phyloP scores from a whole-genome alignment of 2,113 vertebrate genomes.

The Probosciger aterrimus region DNA sequence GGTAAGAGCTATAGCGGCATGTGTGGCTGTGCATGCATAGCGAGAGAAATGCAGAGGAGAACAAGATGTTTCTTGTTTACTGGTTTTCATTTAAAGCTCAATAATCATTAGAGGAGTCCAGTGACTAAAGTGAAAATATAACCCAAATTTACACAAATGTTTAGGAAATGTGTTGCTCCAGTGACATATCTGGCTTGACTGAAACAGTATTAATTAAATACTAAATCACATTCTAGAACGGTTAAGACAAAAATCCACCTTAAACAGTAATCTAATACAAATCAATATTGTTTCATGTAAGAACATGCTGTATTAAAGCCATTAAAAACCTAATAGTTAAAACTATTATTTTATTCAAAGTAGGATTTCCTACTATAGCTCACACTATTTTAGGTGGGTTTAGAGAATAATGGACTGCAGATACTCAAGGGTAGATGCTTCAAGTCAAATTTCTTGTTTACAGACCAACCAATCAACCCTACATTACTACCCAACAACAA shows the following conservation, averaged over 20 bases:
- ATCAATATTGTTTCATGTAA: neutral
- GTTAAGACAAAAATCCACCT: neutral
- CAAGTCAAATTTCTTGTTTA: neutral
- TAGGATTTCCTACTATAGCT: neutral
- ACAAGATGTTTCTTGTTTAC: neutral
- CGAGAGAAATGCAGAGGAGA: neutral
- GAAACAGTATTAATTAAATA: neutral
- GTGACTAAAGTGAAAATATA: neutral
- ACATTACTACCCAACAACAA: neutral
- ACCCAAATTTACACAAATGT: neutral
- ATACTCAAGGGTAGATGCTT: neutral
- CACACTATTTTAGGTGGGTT: neutral
- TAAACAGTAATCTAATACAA: neutral
- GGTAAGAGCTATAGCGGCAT: rapidly evolving
- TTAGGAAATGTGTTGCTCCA: neutral
- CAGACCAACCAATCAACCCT: neutral
- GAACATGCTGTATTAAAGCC: neutral
- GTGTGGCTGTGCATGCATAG: neutral
- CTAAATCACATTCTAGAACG: neutral
- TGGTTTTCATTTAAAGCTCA: neutral
- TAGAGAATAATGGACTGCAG: neutral
- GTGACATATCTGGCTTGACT: neutral
- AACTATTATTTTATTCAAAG: neutral
- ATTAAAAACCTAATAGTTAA: neutral
- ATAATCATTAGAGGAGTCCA: neutral